Evolutionary conservation across 2,797 vertebrate genomes (phyloP).

Genomic region (Megalops cyprinoides): DNA sequence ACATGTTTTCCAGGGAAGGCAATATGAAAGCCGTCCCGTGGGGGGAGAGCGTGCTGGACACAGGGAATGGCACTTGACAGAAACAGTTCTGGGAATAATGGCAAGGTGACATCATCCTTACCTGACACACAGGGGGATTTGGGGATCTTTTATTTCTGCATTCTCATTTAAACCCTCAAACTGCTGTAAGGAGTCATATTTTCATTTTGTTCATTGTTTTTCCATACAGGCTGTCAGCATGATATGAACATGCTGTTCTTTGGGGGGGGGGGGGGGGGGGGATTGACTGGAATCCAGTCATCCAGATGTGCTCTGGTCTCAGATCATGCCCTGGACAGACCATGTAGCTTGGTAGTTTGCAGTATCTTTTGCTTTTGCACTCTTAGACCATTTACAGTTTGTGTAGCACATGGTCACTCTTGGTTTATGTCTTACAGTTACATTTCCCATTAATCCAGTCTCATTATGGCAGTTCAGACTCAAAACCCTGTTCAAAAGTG

Average conservation of each 20-base stretch:
- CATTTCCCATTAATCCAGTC: neutral
- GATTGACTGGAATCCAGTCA: neutral
- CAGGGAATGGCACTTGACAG: constrained; percentile 24
- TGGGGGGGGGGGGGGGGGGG: too few relatives aligned
- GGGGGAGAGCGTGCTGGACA: constrained; percentile 7
- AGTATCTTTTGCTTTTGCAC: neutral
- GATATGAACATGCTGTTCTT: constrained; percentile 26
- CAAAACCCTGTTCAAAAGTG: neutral
- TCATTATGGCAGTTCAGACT: neutral
- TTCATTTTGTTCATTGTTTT: constrained; percentile 46
- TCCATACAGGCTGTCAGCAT: constrained; percentile 43
- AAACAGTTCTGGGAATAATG: constrained; percentile 32
- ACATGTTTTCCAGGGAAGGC: constrained; percentile 36
- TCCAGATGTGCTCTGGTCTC: neutral
- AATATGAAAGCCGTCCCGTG: constrained; percentile 19
- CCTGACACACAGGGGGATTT: constrained; percentile 34
- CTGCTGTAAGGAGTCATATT: constrained; percentile 40
- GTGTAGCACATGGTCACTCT: constrained; percentile 1
- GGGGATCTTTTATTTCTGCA: neutral
- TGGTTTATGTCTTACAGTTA: too few relatives aligned
- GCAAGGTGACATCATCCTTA: constrained; percentile 37
- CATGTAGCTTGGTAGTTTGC: neutral
- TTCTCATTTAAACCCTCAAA: constrained; percentile 41
- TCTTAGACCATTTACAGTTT: neutral
- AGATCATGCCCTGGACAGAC: neutral